Evolutionary conservation across 2,113 vertebrate genomes (phyloP).

Genomic region (Struthio camelus): DNA sequence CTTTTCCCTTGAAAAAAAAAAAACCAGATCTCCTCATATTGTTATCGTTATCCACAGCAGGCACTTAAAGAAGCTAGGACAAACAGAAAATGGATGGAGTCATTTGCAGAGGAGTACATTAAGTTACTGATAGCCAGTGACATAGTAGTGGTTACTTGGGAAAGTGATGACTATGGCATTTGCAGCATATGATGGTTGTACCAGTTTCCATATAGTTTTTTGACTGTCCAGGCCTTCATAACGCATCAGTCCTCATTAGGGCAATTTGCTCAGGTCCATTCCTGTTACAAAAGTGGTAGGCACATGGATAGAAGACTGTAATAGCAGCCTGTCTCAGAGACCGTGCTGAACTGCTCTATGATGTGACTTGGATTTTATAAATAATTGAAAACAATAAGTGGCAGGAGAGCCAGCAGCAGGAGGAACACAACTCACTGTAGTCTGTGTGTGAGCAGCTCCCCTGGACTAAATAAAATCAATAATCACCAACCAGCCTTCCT

Average conservation of each 20-base stretch:
- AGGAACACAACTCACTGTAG: slow-evolving; percentile 36
- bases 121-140: neutral
- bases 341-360: slow-evolving; percentile 19
- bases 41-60: neutral
- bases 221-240: neutral
- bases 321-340: slow-evolving; percentile 22
- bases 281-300: slow-evolving; percentile 40
- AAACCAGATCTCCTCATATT: neutral
- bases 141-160: neutral
- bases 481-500: slow-evolving; percentile 56
- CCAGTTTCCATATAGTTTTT: neutral
- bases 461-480: slow-evolving; percentile 67
- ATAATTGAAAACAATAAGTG: slow-evolving; percentile 68
- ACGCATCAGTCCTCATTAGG: slow-evolving; percentile 11
- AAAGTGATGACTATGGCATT: neutral
- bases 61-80: neutral
- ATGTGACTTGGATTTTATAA: slow-evolving; percentile 66
- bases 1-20: neutral
- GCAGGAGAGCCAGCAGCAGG: slow-evolving; percentile 56
- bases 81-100: neutral
- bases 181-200: neutral
- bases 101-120: neutral
- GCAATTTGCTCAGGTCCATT: slow-evolving; percentile 52
- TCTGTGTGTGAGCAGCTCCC: slow-evolving; percentile 61
- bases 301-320: neutral